Percentiles rank a stretch among this genome's conserved stretches.
These are phyloP conservation scores for Geococcyx californianus DNA, from an alignment of 2,113 vertebrate species.

Conservation along the genomic window DNA sequence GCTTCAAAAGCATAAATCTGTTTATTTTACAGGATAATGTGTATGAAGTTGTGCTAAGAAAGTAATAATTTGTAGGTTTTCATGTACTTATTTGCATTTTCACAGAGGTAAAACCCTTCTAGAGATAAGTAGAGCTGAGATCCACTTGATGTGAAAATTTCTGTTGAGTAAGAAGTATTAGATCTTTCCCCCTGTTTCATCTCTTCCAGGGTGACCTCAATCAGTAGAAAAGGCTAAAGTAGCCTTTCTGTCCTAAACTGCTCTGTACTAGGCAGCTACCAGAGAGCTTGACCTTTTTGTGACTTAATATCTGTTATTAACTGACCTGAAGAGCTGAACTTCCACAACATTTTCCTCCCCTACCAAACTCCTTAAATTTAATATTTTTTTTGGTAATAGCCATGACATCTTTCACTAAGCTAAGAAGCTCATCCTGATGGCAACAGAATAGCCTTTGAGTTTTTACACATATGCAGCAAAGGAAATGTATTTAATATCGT, in stretches of 20 bases:
- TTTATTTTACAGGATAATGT: not conserved
- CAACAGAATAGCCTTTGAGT: not conserved
- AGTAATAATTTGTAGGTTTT: not conserved
- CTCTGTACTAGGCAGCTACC: not conserved
- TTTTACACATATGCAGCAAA: not conserved
- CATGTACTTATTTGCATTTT: not conserved
- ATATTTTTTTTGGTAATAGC: not conserved
- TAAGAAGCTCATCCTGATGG: not conserved
- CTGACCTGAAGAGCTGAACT: not conserved
- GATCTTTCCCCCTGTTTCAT: not conserved
- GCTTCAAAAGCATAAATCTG: not conserved
- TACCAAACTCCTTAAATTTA: not conserved
- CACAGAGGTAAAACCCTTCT: not conserved
- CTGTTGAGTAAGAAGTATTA: not conserved
- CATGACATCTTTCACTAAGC: not conserved
- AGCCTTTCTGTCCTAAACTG: not conserved
- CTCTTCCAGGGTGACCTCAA: not conserved
- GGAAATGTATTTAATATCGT: not conserved
- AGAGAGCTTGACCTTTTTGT: not conserved
- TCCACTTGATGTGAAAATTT: not conserved
- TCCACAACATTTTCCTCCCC: not conserved
- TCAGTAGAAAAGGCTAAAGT: not conserved
- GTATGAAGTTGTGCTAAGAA: not conserved
- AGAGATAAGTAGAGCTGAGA: not conserved
- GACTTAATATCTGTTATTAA: not conserved